Conservation (phyloP, 1,140 invertebrate genomes). For the Bombus waltoni region DNA sequence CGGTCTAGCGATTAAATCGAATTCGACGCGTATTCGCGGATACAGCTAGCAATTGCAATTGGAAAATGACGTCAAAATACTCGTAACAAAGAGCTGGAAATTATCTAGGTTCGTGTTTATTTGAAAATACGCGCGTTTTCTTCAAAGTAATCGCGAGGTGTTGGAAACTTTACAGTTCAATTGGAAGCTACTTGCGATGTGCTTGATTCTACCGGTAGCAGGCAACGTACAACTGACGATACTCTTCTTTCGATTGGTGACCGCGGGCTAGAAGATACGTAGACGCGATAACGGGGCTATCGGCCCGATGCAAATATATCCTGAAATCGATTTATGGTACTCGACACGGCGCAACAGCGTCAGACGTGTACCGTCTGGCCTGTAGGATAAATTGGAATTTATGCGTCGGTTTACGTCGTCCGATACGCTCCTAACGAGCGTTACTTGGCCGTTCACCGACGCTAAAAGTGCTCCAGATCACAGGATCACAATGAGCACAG, state of each 20-base stretch:
- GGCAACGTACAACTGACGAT: neutral
- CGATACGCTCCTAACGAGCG: constrained; percentile 36
- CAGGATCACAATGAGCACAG: constrained; percentile 5
- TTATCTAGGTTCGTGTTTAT: no score
- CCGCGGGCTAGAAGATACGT: constrained; percentile 3
- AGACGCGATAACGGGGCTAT: constrained; percentile 26
- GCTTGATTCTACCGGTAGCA: neutral
- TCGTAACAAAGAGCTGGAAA: no score
- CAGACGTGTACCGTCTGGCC: neutral
- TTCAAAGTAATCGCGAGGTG: no score
- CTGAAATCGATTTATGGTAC: constrained; percentile 47
- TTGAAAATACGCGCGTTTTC: no score
- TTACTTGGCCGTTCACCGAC: neutral
- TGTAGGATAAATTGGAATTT: constrained; percentile 42
- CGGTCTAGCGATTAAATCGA: no score
- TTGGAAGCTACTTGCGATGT: neutral
- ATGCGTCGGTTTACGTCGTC: constrained; percentile 28
- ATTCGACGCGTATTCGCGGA: no score
- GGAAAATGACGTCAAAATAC: no score
- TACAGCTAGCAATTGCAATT: no score
- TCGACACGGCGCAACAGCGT: constrained; percentile 34
- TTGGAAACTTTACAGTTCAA: neutral
- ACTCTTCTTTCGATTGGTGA: constrained; percentile 27
- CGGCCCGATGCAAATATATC: constrained; percentile 25
- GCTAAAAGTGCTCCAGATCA: neutral